phyloP scores from a whole-genome alignment of 2,888 invertebrate genomes.

The Petrolisthes cinctipes region DNA sequence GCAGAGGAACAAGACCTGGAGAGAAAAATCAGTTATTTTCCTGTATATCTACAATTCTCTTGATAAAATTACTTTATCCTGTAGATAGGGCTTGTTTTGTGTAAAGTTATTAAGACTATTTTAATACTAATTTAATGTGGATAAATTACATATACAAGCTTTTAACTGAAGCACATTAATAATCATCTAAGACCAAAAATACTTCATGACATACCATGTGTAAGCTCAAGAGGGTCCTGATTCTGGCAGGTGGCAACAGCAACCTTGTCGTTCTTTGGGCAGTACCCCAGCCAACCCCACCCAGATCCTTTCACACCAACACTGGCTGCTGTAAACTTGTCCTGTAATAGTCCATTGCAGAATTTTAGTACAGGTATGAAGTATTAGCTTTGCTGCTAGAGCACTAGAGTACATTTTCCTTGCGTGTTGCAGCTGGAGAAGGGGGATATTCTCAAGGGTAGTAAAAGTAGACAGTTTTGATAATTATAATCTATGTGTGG shows the following conservation, averaged over 20 bases:
- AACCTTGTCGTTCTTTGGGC: conserved; percentile 80
- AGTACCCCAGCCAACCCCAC: conserved; percentile 98
- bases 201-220: conserved; percentile 46
- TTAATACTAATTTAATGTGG: too few relatives aligned
- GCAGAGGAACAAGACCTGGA: conserved; percentile 84
- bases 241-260: conserved; percentile 90
- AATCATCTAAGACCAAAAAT: neutral
- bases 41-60: too few relatives aligned
- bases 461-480: too few relatives aligned
- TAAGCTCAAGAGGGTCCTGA: conserved; percentile 87
- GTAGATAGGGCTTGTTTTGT: too few relatives aligned
- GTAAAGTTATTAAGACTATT: too few relatives aligned
- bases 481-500: too few relatives aligned
- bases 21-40: conserved; percentile 68
- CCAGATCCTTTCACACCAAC: conserved; percentile 96
- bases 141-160: too few relatives aligned
- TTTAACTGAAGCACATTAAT: too few relatives aligned
- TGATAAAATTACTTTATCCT: too few relatives aligned
- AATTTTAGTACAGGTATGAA: neutral
- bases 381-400: too few relatives aligned
- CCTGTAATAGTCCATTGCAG: conserved; percentile 77
- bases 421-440: too few relatives aligned
- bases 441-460: neutral
- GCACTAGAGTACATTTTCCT: too few relatives aligned
- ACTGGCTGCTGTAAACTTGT: conserved; percentile 81